Evolutionary conservation across 2,113 vertebrate genomes (phyloP).

Genomic region (Toxotes jaculatrix): DNA sequence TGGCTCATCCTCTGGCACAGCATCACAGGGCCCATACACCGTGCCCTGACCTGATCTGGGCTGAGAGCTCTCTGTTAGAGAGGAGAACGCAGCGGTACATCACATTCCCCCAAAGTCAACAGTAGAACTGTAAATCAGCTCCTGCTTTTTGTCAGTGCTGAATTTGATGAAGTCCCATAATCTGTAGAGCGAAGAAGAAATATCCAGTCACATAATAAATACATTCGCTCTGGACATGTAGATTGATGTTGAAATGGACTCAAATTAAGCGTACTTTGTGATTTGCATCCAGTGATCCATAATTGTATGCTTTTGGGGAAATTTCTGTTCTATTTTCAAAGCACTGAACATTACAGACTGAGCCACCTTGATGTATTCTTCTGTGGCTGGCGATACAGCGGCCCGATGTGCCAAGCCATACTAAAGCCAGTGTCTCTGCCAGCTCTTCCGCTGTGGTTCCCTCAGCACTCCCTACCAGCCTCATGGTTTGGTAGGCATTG

Average conservation of each 20-base stretch:
- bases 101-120: slow-evolving; percentile 36
- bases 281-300: slow-evolving; percentile 54
- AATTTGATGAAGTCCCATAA: slow-evolving; percentile 43
- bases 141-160: slow-evolving; percentile 25
- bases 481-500: slow-evolving; percentile 56
- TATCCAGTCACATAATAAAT: slow-evolving; percentile 1
- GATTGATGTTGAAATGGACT: slow-evolving; percentile 54
- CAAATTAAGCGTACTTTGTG: slow-evolving; percentile 59
- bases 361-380: slow-evolving; percentile 64
- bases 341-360: slow-evolving; percentile 63
- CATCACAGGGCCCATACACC: slow-evolving; percentile 73
- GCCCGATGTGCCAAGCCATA: slow-evolving; percentile 64
- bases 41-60: slow-evolving; percentile 56
- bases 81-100: slow-evolving; percentile 41
- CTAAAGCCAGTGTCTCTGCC: slow-evolving; percentile 59
- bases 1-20: slow-evolving; percentile 81
- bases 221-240: slow-evolving; percentile 46
- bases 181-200: slow-evolving; percentile 10
- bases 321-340: slow-evolving; percentile 70
- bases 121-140: slow-evolving; percentile 37
- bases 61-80: slow-evolving; percentile 50
- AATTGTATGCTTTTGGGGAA: slow-evolving; percentile 57
- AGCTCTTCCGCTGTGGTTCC: slow-evolving; percentile 73
- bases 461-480: slow-evolving; percentile 45
- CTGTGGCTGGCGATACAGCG: slow-evolving; percentile 57